Conservation (phyloP, 2,113 vertebrate species). For the Myanophis thanlyinensis region DNA sequence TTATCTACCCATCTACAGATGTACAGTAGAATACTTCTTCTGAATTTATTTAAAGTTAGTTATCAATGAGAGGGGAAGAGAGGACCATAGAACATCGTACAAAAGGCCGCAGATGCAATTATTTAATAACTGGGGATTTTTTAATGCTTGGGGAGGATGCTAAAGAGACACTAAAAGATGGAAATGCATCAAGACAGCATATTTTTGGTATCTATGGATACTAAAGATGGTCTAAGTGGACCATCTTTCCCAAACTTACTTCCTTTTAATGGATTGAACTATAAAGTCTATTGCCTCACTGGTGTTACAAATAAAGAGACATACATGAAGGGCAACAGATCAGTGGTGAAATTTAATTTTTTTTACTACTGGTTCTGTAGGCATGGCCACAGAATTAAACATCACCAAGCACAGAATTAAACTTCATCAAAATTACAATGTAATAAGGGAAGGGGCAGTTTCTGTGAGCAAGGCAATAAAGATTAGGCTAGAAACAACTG, state of each 20-base stretch:
- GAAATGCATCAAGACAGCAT: neutral
- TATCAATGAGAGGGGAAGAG: neutral
- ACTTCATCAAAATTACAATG: too few species aligned
- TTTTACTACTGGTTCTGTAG: too few species aligned
- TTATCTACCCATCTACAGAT: neutral
- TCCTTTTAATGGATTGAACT: neutral
- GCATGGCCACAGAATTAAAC: too few species aligned
- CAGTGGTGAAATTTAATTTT: too few species aligned
- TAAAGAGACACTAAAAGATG: neutral
- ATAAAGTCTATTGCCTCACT: neutral
- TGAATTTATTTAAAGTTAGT: neutral
- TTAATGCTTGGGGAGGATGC: neutral
- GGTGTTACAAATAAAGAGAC: neutral
- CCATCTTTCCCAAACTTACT: neutral
- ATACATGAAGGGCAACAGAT: neutral
- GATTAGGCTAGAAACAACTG: too few species aligned
- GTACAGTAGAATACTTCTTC: neutral
- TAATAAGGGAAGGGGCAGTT: too few species aligned
- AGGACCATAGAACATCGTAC: neutral
- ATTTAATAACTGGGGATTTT: neutral
- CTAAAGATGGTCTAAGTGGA: too few species aligned
- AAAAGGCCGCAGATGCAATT: neutral
- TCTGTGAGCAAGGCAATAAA: too few species aligned
- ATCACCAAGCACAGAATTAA: too few species aligned
- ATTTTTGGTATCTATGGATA: constrained; percentile 51